Conservation (phyloP, 1,140 invertebrate species). For the Aphelenchoides besseyi region DNA sequence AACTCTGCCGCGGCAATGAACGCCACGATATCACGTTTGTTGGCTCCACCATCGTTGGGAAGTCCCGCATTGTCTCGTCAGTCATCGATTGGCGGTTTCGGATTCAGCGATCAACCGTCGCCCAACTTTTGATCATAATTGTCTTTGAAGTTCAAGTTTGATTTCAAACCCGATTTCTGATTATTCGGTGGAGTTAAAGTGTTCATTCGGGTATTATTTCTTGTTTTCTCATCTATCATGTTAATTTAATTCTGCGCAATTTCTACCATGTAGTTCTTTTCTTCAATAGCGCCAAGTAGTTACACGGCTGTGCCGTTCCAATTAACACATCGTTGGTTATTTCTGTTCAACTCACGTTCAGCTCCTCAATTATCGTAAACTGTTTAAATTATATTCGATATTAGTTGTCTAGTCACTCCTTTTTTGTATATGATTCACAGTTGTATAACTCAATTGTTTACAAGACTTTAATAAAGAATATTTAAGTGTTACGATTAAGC, state of each 20-base stretch:
- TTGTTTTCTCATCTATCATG: neutral
- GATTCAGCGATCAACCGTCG: constrained; percentile 25
- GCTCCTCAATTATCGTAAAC: too few species aligned
- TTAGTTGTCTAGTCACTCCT: too few species aligned
- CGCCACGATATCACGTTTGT: constrained; percentile 35
- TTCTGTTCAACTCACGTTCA: too few species aligned
- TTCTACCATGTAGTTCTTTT: neutral
- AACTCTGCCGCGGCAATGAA: constrained; percentile 21
- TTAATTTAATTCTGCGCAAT: neutral
- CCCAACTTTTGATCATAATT: neutral
- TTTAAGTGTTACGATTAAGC: neutral
- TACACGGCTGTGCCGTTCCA: too few species aligned
- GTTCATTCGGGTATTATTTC: neutral
- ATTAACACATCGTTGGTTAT: too few species aligned
- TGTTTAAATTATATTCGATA: too few species aligned
- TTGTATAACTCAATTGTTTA: neutral
- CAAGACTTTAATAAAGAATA: neutral
- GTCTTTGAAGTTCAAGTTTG: neutral
- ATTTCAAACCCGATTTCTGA: neutral
- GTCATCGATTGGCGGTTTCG: constrained; percentile 42
- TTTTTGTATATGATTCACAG: neutral
- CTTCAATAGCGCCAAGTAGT: too few species aligned
- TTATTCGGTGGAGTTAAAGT: neutral
- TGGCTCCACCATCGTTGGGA: neutral
- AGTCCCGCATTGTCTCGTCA: constrained; percentile 36